Base-by-base conservation (phyloP, 92 coral and sea anemone species). In the Palythoa grandiflora region DNA sequence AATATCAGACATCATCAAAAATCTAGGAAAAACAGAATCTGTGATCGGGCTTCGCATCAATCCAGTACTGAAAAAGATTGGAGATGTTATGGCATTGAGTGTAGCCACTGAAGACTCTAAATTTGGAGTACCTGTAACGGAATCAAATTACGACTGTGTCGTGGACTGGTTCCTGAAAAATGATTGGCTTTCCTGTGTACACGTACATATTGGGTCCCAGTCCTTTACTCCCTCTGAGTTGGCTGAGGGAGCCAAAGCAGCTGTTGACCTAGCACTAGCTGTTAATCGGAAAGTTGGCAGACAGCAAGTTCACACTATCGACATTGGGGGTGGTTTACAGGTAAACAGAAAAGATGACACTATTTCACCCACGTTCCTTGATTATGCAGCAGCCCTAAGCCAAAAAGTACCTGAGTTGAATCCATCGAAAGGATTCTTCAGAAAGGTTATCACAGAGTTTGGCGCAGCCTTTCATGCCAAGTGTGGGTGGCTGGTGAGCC, bases 261-360 rank as follows among this genome's bases (percentile, higher is more conserved):
- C 97, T 17, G 96, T 96, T 55, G 90, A 92, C 54, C 85, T 96
- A 38, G 98, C 98, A 47, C 89, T 94, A 95, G 98, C 92, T 68
- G 91, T 96, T 28, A 96, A 96, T 79, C 73, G 70, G 54, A 92
- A 80, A 86, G 87, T 91, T 19, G 98, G 98, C 0, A 77, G 78
- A 66, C 91, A 88, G 38, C 98, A 94, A 85, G 86, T 96, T 63
- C 85, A 89, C 75, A 92, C 93, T 14, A 92, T 96, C 75, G 98
- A 96, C 73, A 96, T 96, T 73, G 98, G 98, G 6, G 98, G 98
- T 17, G 98, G 98, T 37, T 78, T 93, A 76, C 86, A 96, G 96
- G 98, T 92, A 19, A 96, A 93, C 90, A 88, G 95, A 86, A 87
- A 86, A 40, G 98, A 96, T 89, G 98, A 94, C 76, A 79, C 89